A percentile compares a stretch with the other conserved stretches of the same genome.
Evolutionary conservation across 2,888 invertebrate species (phyloP).

Genomic region (Linnaemya vulpina): DNA sequence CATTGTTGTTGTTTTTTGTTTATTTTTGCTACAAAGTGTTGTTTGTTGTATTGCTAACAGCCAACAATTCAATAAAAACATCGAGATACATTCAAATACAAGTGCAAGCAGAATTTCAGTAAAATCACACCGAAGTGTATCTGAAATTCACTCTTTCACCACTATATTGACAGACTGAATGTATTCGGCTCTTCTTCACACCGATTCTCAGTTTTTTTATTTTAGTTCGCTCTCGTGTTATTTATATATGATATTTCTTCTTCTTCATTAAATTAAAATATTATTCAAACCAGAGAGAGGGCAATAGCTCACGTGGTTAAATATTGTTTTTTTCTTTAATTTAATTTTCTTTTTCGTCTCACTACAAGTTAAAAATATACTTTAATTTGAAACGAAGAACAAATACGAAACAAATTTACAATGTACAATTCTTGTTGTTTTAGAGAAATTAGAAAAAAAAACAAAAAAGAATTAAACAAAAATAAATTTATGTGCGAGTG

Average conservation of each 20-base stretch:
- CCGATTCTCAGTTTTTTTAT: conserved; percentile 16
- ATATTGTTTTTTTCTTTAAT: conserved; percentile 24
- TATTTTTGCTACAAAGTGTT: conserved; percentile 10
- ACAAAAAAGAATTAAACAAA: background rate
- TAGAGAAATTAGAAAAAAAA: conserved; percentile 25
- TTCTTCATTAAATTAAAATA: conserved; percentile 26
- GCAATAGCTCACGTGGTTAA: conserved; percentile 68
- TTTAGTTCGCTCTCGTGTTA: conserved; percentile 12
- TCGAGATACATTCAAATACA: conserved; percentile 34
- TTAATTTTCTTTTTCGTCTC: conserved; percentile 27
- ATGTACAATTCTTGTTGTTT: conserved; percentile 11
- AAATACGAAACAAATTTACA: conserved; percentile 39
- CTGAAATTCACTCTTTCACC: conserved; percentile 44
- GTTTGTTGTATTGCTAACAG: conserved; percentile 22
- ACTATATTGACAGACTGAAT: conserved; percentile 23
- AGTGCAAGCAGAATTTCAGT: background rate
- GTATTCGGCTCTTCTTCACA: conserved; percentile 21
- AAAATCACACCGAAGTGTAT: conserved; percentile 47
- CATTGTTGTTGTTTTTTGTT: background rate
- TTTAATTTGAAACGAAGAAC: conserved; percentile 46
- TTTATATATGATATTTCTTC: background rate
- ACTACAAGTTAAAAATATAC: conserved; percentile 69
- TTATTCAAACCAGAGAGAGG: conserved; percentile 29
- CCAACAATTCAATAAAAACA: conserved; percentile 39
- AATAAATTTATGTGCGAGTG: background rate